phyloP scores from a whole-genome alignment of 2,888 invertebrate species.

The Argyresthia goedartella region DNA sequence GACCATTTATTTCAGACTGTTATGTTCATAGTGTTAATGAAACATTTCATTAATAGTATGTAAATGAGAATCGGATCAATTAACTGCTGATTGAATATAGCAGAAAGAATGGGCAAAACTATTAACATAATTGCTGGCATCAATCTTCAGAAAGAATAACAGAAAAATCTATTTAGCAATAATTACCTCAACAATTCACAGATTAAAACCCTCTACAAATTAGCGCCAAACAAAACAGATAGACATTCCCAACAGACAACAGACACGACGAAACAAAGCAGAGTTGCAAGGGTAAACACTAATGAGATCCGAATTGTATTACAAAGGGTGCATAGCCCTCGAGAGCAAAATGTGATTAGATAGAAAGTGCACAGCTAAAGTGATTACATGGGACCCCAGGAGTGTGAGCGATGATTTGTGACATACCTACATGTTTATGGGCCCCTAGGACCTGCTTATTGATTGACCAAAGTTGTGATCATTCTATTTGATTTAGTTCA shows the following conservation, averaged over 20 bases:
- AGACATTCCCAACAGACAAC: constrained; percentile 9
- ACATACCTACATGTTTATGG: constrained; percentile 6
- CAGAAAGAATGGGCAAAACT: too few species aligned
- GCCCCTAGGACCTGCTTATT: background rate
- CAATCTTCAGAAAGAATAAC: too few species aligned
- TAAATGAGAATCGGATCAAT: too few species aligned
- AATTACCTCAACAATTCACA: too few species aligned
- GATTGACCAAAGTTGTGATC: too few species aligned
- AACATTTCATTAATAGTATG: too few species aligned
- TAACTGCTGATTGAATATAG: too few species aligned
- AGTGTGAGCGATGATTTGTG: constrained; percentile 30
- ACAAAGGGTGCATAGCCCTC: constrained; percentile 28
- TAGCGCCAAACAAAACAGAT: background rate
- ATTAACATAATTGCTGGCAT: too few species aligned
- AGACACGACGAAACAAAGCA: constrained; percentile 16
- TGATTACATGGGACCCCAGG: constrained; percentile 34
- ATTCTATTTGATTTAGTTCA: too few species aligned
- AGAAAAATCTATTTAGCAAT: too few species aligned
- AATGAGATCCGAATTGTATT: constrained; percentile 57
- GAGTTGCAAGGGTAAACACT: constrained; percentile 24
- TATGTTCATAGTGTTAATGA: too few species aligned
- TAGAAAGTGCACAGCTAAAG: constrained; percentile 26
- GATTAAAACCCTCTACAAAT: background rate
- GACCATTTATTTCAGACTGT: too few species aligned
- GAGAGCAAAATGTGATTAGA: constrained; percentile 34